Base-by-base conservation (phyloP, 2,113 vertebrate species). In the Neodon shergylaensis region DNA sequence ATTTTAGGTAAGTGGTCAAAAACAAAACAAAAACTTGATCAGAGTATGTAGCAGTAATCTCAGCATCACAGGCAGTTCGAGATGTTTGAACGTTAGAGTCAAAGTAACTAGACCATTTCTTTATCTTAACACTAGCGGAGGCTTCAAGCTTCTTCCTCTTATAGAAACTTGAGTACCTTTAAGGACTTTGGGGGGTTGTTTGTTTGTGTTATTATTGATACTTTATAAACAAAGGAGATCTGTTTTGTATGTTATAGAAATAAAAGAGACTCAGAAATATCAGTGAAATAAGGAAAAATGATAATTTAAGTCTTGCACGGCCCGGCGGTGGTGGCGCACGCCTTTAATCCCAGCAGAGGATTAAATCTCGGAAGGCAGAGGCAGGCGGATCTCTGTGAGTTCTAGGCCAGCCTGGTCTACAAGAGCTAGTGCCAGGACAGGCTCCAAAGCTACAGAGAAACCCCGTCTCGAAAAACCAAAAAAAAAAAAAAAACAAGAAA, bases 1-100 rank as follows among this genome's bases (percentile, higher is more conserved):
- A 97, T 72, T 98, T 99, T 97, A 99, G 36, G 99, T 99, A 97
- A 0, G 98, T 96, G 72, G 9, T 88, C 77, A 90, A 39, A 91
- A 68, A 63, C 65, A 85, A 79, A 58, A 26, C 79, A 76, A 66
- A 77, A 91, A 83, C 73, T 86, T 86, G 39, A 58, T 85, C 28
- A 91, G 68, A 90, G 81, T 92, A 95, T 81, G 76, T 72, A 96
- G 65, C 16, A 83, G 6, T 82, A 91, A 31, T 10, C 54, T 97
- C 26, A 74, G 22, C 79, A 81, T 73, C 36, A 87, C 21, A 86
- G 65, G 81, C 85, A 89, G 66, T 85, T 73, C 88, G 72, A 93
- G 70, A 70, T 49, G 8, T 87, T 85, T 90, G 91, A 95, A 92
- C 63, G 31, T 81, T 42, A 76, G 13, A 44, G 66, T 5, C 61